Base-by-base conservation (phyloP, 1,140 invertebrate genomes). In the Drosophila tsacasi region DNA sequence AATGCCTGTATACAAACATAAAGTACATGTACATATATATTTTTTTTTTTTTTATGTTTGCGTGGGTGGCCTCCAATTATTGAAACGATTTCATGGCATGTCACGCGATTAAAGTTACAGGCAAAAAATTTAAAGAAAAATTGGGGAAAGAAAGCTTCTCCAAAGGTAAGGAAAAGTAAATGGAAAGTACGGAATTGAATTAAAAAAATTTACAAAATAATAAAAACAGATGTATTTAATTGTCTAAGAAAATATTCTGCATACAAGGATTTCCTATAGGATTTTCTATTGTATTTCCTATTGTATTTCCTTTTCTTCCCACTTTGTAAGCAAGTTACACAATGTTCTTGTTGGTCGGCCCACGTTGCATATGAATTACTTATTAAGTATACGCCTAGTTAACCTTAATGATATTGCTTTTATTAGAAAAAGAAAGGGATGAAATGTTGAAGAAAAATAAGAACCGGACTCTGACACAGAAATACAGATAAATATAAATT, bases 81-180 rank as follows among this genome's bases (percentile, higher is more conserved):
- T 66, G 73, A 63, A 83, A 85, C 62, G 64, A 74, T 84, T 78
- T 81, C 58, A 66, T 60, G 64, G 57, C 68, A 59, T 63, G 78
- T 81, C 82, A 85, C 82, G 82, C 82, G 82, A 85, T 79, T 85
- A 61, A 79, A 79, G 74, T 77, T 61, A 47, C 59, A 50, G 61
- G 32, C n/a, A 65, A 5, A 15, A 21, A 42, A 19, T 1, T 4
- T 3, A 42, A 57, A 25, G n/a, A n/a, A 5, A 17, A 47, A 39
- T 21, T 25, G 13, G 4, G 8, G 17, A 44, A 27, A 30, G 42
- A 61, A 50, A 59, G 23, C n/a, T 10, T 32, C 32, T 55, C 19
- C 15, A 10, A 55, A 37, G 23, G 15, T 23, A 4, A 12, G 37
- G 15, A 37, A 55, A 37, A 23, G 19, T 37, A 23, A 37, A 30